A percentile compares a stretch with the other conserved stretches of the same genome.
phyloP scores from a whole-genome alignment of 2,797 vertebrate genomes.

The Coilia nasus region DNA sequence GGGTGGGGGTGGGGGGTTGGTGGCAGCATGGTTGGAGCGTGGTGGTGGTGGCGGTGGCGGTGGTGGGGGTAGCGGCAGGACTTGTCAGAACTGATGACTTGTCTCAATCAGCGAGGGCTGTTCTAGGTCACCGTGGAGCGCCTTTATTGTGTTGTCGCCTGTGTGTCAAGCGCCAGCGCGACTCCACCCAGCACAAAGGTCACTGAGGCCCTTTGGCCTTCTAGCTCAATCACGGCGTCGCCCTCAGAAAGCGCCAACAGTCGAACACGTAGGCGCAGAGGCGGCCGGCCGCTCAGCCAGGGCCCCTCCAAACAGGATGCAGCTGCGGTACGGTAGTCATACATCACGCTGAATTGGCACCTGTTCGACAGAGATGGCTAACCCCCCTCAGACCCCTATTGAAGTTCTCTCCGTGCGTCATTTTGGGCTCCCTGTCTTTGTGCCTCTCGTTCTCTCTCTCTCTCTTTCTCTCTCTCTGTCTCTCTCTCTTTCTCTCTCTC shows the following conservation, averaged over 20 bases:
- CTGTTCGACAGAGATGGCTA: not conserved
- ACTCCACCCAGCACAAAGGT: not conserved
- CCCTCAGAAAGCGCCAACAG: not conserved
- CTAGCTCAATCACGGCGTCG: not conserved
- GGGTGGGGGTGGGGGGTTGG: slow-evolving; percentile 51
- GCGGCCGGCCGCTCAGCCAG: not conserved
- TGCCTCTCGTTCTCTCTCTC: not conserved
- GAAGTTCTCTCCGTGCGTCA: not conserved
- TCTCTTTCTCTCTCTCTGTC: no score
- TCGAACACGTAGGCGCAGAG: not conserved
- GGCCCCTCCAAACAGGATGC: slow-evolving; percentile 11
- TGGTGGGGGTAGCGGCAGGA: slow-evolving; percentile 49
- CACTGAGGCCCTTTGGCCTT: not conserved
- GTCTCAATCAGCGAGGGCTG: slow-evolving; percentile 55
- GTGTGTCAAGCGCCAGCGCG: not conserved
- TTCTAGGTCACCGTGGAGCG: slow-evolving; percentile 47
- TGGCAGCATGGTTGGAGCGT: slow-evolving; percentile 41
- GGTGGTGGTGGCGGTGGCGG: slow-evolving; percentile 41
- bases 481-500: not conserved
- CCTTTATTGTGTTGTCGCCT: not conserved
- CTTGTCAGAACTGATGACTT: slow-evolving; percentile 57
- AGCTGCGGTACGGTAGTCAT: slow-evolving; percentile 2
- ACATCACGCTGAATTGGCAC: slow-evolving; percentile 3
- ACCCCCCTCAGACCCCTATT: not conserved
- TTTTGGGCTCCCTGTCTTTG: not conserved